phyloP scores from a whole-genome alignment of 2,113 vertebrate genomes.

The Apodemus sylvaticus region DNA sequence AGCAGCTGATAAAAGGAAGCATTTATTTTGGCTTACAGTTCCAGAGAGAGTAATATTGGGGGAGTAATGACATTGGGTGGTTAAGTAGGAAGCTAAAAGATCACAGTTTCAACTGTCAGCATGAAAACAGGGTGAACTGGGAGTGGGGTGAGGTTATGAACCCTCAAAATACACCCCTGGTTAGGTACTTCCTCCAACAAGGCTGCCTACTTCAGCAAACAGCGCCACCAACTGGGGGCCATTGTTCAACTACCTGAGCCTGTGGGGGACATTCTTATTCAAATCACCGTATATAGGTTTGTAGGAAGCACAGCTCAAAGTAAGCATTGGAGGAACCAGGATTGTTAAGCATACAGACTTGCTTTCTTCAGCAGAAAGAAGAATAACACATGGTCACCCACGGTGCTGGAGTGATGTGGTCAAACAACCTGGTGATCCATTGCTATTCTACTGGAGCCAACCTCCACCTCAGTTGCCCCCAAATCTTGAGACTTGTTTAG shows the following conservation, averaged over 20 bases:
- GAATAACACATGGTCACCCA: neutral
- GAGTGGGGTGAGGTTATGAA: neutral
- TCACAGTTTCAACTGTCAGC: neutral
- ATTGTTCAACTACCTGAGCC: neutral
- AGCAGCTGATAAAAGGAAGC: neutral
- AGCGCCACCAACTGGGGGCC: neutral
- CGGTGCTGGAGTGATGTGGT: no score
- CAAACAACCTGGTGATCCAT: no score
- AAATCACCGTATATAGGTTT: neutral
- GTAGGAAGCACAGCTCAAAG: neutral
- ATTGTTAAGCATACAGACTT: neutral
- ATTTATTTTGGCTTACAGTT: neutral
- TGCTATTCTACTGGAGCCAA: no score
- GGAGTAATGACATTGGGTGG: neutral
- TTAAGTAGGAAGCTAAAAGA: neutral
- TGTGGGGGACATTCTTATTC: neutral
- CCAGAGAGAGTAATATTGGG: neutral
- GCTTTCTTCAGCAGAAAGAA: neutral
- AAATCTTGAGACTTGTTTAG: no score
- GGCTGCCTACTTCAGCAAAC: neutral
- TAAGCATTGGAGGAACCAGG: neutral
- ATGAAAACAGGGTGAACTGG: neutral
- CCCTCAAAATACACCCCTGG: neutral
- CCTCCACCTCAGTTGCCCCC: no score
- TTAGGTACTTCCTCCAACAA: neutral